Conservation (phyloP, 2,113 vertebrate species). For the Pseudorhombus dupliciocellatus region DNA sequence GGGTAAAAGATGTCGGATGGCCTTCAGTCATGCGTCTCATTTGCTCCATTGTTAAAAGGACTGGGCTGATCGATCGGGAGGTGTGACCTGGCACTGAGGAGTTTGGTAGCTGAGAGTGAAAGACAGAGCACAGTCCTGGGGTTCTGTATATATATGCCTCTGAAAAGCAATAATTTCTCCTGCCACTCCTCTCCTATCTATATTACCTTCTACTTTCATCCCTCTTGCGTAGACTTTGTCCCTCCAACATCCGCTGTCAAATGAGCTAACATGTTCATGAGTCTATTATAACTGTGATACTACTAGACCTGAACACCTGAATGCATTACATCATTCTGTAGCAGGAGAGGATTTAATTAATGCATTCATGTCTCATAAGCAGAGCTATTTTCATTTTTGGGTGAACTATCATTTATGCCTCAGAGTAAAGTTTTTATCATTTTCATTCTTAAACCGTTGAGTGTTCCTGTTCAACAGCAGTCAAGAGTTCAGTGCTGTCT, state of each 20-base stretch:
- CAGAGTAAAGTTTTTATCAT: no score
- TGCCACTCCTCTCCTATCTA: conserved; percentile 62
- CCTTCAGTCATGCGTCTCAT: conserved; percentile 6
- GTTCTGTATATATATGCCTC: conserved; percentile 64
- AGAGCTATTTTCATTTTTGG: no score
- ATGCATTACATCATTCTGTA: no score
- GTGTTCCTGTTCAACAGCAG: no score
- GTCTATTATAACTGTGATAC: no score
- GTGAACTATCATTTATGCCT: no score
- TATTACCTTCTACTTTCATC: conserved; percentile 57
- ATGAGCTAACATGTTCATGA: conserved; percentile 1
- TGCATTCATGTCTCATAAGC: neutral
- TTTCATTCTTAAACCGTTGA: no score
- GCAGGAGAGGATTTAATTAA: no score
- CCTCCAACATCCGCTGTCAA: conserved; percentile 5
- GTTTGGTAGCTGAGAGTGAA: conserved; percentile 38
- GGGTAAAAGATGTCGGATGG: neutral
- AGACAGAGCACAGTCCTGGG: neutral
- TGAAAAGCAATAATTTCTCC: conserved; percentile 15
- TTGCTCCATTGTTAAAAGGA: conserved; percentile 55
- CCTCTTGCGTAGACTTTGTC: conserved; percentile 54
- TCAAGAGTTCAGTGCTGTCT: no score
- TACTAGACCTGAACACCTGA: no score
- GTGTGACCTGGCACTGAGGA: conserved; percentile 24
- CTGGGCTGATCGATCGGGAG: conserved; percentile 15